Conservation (phyloP, 2,113 vertebrate genomes). For the Copsychus sechellarum region DNA sequence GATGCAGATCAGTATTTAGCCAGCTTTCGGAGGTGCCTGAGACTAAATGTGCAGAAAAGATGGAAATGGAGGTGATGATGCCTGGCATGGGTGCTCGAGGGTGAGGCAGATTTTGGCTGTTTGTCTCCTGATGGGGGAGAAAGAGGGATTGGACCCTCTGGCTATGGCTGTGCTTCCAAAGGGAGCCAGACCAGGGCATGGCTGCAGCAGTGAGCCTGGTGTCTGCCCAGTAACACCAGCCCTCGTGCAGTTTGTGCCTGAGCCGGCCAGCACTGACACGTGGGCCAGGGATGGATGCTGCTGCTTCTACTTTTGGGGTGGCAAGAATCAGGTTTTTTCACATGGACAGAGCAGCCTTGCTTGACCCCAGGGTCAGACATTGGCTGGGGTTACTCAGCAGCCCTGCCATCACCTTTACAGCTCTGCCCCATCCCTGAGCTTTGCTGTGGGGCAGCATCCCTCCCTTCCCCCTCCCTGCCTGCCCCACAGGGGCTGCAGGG, state of each 20-base stretch:
- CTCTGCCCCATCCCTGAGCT: background rate
- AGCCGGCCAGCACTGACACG: fast-evolving
- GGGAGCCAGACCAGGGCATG: background rate
- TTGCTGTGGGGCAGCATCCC: fast-evolving
- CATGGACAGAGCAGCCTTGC: background rate
- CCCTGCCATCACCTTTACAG: background rate
- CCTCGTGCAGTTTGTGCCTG: background rate
- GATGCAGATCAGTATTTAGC: background rate
- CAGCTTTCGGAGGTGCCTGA: background rate
- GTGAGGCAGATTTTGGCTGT: background rate
- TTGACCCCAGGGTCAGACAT: background rate
- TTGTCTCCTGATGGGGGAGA: background rate
- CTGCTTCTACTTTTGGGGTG: background rate
- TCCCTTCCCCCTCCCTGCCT: background rate
- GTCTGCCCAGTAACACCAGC: background rate
- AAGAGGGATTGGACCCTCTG: background rate
- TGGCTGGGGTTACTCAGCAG: background rate
- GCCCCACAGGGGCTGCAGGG: background rate
- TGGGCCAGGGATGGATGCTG: background rate
- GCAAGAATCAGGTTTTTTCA: background rate
- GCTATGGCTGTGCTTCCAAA: background rate
- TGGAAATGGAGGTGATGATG: background rate
- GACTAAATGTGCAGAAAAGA: background rate
- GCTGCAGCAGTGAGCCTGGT: background rate
- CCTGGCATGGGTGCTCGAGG: background rate